These are phyloP conservation scores for Tromatobia lineatoria DNA, from an alignment of 2,888 invertebrate species.

Conservation along the genomic window DNA sequence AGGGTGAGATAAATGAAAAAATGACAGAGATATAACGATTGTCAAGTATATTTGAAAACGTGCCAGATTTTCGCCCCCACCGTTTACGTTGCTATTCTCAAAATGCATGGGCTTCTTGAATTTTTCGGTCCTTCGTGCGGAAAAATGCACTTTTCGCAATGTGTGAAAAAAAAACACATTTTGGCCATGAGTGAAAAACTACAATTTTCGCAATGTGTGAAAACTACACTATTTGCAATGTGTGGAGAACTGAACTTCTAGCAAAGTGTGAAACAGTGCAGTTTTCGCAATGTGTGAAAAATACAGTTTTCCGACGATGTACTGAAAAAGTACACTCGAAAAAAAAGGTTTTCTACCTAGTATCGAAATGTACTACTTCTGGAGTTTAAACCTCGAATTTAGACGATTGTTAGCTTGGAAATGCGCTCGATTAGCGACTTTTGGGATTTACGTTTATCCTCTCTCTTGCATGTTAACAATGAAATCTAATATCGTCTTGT, in stretches of 20 bases:
- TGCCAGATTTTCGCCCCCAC: slow-evolving; percentile 7
- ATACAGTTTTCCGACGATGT: no score
- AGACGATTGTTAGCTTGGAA: background rate
- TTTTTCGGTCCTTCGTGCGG: background rate
- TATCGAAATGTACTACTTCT: no score
- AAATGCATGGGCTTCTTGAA: slow-evolving; percentile 17
- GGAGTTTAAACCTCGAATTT: slow-evolving; percentile 5
- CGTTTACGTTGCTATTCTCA: slow-evolving; percentile 4
- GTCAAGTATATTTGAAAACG: slow-evolving; percentile 44
- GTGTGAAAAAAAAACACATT: no score
- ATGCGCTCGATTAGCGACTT: slow-evolving; percentile 2
- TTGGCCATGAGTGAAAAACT: no score
- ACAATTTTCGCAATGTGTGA: no score
- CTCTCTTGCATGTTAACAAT: slow-evolving; percentile 9
- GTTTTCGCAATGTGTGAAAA: no score
- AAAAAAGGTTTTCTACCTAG: no score
- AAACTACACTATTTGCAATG: no score
- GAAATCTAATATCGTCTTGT: slow-evolving; percentile 29
- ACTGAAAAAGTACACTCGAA: no score
- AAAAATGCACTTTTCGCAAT: no score
- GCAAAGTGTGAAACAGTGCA: no score
- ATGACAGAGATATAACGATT: slow-evolving; percentile 7
- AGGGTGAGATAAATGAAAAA: slow-evolving; percentile 10
- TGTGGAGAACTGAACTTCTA: no score
- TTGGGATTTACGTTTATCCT: slow-evolving; percentile 19